Evolutionary conservation across 2,888 invertebrate genomes (phyloP).

Genomic region (Acronicta leporina): DNA sequence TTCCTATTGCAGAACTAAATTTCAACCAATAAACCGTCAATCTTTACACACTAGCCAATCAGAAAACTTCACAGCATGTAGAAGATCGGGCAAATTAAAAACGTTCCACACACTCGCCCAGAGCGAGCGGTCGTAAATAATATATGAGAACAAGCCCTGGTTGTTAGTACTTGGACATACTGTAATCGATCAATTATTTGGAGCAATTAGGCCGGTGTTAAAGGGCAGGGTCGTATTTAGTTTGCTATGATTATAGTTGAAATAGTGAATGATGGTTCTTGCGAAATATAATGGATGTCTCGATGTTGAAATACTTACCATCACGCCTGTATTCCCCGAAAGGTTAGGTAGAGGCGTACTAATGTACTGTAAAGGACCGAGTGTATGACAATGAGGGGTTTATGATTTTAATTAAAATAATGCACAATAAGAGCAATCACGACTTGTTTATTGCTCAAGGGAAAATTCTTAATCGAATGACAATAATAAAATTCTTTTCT

Average conservation of each 20-base stretch:
- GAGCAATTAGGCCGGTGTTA: not conserved
- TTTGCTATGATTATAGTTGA: not conserved
- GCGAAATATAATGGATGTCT: not conserved
- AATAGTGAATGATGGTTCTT: not conserved
- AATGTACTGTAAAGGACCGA: too few species aligned
- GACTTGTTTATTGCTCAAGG: too few species aligned
- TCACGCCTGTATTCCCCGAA: too few species aligned
- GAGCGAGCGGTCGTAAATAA: not conserved
- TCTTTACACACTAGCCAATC: constrained; percentile 1
- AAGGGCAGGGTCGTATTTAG: not conserved
- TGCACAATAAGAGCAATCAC: too few species aligned
- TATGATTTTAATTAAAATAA: too few species aligned
- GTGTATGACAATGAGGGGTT: too few species aligned
- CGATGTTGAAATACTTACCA: too few species aligned
- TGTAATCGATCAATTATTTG: constrained; percentile 8
- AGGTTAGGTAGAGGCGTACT: too few species aligned
- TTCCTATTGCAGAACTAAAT: not conserved
- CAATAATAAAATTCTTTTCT: too few species aligned
- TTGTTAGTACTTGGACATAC: constrained; percentile 1
- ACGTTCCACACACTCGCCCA: not conserved
- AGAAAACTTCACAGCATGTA: constrained; percentile 1
- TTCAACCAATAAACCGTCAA: not conserved
- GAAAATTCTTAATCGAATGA: too few species aligned
- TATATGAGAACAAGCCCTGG: not conserved
- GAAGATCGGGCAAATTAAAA: constrained; percentile 1